Percentiles rank a stretch among this genome's conserved stretches.
phyloP scores from a whole-genome alignment of 2,113 vertebrate species.

The Misgurnus mizolepis region DNA sequence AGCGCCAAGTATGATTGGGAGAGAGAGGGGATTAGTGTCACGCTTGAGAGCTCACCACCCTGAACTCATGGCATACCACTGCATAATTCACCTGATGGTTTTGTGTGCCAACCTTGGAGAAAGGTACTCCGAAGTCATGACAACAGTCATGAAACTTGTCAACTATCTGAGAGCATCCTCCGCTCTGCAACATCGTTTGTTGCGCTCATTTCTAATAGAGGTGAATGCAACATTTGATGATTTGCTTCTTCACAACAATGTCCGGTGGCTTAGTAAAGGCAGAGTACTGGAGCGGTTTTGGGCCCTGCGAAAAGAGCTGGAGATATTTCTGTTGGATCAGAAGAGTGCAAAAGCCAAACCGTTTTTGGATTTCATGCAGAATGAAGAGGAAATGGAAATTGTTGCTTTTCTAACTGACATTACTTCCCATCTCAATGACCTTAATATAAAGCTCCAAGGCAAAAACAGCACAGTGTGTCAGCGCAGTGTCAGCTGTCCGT shows the following conservation, averaged over 20 bases:
- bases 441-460: constrained; percentile 35
- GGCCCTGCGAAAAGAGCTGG: background rate
- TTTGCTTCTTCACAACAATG: background rate
- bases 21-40: constrained; percentile 3
- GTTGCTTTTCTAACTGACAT: constrained; percentile 36
- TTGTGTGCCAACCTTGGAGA: background rate
- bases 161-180: no score
- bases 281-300: constrained; percentile 8
- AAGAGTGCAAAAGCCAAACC: constrained; percentile 15
- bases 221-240: constrained; percentile 2
- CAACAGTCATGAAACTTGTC: no score
- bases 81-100: background rate
- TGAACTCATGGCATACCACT: background rate
- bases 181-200: constrained; percentile 5
- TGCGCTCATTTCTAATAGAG: background rate
- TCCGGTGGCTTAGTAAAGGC: constrained; percentile 24
- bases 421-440: constrained; percentile 35
- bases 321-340: background rate
- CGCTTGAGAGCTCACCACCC: constrained; percentile 5
- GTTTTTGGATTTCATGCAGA: constrained; percentile 23
- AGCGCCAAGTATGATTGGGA: constrained; percentile 10
- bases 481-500: constrained; percentile 15
- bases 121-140: no score
- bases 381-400: constrained; percentile 25
- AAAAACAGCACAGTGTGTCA: constrained; percentile 29